These are phyloP conservation scores for Trematocara macrostoma DNA, from an alignment of 2,113 vertebrate genomes.

Conservation along the genomic window DNA sequence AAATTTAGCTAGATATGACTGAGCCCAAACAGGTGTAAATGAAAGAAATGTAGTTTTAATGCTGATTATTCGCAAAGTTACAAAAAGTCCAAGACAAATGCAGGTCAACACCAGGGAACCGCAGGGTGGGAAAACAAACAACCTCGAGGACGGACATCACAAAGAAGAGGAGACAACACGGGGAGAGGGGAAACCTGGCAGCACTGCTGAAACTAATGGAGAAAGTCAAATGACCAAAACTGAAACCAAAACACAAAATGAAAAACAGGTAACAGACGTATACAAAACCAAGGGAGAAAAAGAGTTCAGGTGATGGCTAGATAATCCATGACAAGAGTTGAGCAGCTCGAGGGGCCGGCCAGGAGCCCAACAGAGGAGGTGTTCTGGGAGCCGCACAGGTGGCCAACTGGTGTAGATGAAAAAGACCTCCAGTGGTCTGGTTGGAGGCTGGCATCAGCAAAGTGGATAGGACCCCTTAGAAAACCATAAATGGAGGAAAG, in stretches of 20 bases:
- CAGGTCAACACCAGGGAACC: not conserved
- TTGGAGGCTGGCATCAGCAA: not conserved
- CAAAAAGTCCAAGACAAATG: not conserved
- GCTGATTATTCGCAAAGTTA: not conserved
- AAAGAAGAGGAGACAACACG: not conserved
- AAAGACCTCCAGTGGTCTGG: not conserved
- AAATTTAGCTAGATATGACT: not conserved
- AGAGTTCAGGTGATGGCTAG: not conserved
- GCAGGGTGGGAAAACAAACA: not conserved
- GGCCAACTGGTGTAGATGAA: not conserved
- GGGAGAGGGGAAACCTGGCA: not conserved
- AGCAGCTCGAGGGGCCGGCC: not conserved
- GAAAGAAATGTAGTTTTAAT: not conserved
- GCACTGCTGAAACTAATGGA: not conserved
- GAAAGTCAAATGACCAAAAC: not conserved
- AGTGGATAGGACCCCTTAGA: not conserved
- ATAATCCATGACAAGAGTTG: not conserved
- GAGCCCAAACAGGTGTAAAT: not conserved
- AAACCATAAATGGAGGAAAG: not conserved
- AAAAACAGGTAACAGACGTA: not conserved
- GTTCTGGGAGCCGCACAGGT: not conserved
- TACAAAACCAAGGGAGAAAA: not conserved
- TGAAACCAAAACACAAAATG: not conserved
- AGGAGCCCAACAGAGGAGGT: not conserved
- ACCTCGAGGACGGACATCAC: not conserved